These are phyloP conservation scores for Pseudopodoces humilis DNA, from an alignment of 2,113 vertebrate species.

Conservation along the genomic window DNA sequence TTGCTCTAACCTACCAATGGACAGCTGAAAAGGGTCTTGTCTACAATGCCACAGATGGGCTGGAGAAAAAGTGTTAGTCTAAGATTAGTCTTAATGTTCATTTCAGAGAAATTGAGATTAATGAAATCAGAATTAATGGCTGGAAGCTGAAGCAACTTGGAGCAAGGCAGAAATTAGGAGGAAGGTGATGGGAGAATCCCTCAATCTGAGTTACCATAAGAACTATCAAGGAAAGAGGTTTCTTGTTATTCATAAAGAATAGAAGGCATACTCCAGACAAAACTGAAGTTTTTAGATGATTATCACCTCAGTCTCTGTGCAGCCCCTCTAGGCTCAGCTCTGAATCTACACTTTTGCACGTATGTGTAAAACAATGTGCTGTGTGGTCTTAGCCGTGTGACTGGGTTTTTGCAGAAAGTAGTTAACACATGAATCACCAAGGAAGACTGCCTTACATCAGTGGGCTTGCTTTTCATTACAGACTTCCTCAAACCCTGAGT, in stretches of 20 bases:
- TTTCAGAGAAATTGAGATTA: background rate
- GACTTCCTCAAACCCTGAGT: background rate
- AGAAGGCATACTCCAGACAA: background rate
- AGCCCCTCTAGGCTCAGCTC: background rate
- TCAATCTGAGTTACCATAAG: background rate
- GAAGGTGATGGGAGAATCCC: background rate
- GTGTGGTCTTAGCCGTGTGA: fast-evolving
- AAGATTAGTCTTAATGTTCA: background rate
- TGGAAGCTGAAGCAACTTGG: background rate
- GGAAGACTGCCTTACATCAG: background rate
- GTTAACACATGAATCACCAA: background rate
- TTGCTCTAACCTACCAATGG: background rate
- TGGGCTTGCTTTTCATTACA: background rate
- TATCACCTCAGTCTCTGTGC: background rate
- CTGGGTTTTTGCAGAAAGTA: background rate
- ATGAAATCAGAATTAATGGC: background rate
- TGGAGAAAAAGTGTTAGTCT: background rate
- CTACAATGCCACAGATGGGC: background rate
- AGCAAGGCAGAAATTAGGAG: background rate
- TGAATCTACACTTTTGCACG: too few species aligned
- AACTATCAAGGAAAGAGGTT: background rate
- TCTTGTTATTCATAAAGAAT: background rate
- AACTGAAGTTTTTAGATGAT: background rate
- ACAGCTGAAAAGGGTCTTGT: background rate
- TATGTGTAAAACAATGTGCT: background rate